A percentile compares a stretch with the other conserved stretches of the same genome.
Conservation (phyloP, 2,797 vertebrate genomes). For the Gobionotothen gibberifrons region DNA sequence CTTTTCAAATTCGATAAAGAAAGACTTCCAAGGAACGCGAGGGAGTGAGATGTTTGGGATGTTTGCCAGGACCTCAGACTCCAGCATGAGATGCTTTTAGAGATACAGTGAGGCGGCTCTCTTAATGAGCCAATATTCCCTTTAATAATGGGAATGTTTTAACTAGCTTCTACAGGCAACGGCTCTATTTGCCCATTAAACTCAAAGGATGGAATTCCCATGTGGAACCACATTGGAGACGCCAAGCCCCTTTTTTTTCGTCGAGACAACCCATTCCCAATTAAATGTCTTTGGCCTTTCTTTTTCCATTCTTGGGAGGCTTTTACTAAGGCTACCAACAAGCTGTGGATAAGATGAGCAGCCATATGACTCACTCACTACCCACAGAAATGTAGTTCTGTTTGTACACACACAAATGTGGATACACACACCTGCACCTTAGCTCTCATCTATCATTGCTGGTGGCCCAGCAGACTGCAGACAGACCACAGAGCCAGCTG, state of each 20-base stretch:
- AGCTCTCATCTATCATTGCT: conserved; percentile 41
- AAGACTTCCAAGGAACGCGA: conserved; percentile 57
- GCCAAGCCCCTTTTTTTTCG: conserved; percentile 44
- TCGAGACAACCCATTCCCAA: conserved; percentile 63
- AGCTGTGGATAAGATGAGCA: conserved; percentile 59
- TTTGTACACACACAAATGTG: conserved; percentile 17
- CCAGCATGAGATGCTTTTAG: conserved; percentile 41
- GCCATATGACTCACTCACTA: conserved; percentile 59
- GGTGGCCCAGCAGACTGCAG: conserved; percentile 51
- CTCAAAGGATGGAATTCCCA: conserved; percentile 78
- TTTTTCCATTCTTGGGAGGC: conserved; percentile 55
- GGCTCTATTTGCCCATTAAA: conserved; percentile 74
- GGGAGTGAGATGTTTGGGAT: conserved; percentile 52
- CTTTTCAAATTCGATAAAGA: conserved; percentile 61
- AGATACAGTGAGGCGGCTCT: conserved; percentile 48
- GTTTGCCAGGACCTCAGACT: conserved; percentile 39
- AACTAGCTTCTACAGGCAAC: conserved; percentile 64
- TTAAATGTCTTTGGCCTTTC: conserved; percentile 68
- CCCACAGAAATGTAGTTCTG: conserved; percentile 23
- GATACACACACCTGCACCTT: conserved; percentile 38
- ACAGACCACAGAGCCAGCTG: conserved; percentile 57
- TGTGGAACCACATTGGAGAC: conserved; percentile 69
- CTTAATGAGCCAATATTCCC: conserved; percentile 61
- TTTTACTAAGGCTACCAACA: conserved; percentile 52
- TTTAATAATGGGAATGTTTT: conserved; percentile 76